Evolutionary conservation across 2,113 vertebrate species (phyloP), one percentile per base, ranked within the genome.

Genomic region (Odocoileus hemionus): DNA sequence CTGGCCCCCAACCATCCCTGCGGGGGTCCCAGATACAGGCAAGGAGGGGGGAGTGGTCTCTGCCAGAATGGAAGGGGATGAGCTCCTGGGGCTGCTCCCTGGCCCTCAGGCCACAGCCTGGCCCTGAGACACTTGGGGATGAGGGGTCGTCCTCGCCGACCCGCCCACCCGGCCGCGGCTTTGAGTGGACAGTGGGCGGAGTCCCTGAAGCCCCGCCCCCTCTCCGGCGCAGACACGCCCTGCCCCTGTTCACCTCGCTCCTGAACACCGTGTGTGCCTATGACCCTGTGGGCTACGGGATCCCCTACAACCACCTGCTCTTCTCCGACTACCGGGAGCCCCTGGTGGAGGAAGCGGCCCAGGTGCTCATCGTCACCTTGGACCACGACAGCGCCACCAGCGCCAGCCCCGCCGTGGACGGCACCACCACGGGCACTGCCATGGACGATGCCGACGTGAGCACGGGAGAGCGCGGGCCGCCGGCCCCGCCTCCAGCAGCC

Each of bases 291-390:
- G 99, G 99, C 92, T 99, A 99, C 2, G 99, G 99, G 92, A 99
- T 99, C 97, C 99, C 99, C 5, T 99, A 99, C 99, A 99, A 99
- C 97, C 99, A 99, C 98, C 98, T 99, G 98, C 99, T 99, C 7
- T 99, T 99, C 98, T 99, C 99, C 0, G 99, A 99, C 99, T 99
- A 99, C 98, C 99, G 99, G 0, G 99, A 99, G 98, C 99, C 99
- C 1, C 98, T 99, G 98, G 99, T 99, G 97, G 99, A 99, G 98
- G 99, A 99, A 98, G 99, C 99, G 0, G 99, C 99, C 6, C 99
- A 99, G 98, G 99, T 99, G 97, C 99, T 99, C 89, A 99, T 99
- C 0, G 99, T 99, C 98, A 99, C 99, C 9, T 96, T 99, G 98
- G 99, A 99, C 98, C 99, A 99, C 0, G 99, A 99, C 92, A 98